Evolutionary conservation across 2,113 vertebrate genomes (phyloP), one percentile per base, ranked within the genome.

Genomic region (Accipiter cooperii): DNA sequence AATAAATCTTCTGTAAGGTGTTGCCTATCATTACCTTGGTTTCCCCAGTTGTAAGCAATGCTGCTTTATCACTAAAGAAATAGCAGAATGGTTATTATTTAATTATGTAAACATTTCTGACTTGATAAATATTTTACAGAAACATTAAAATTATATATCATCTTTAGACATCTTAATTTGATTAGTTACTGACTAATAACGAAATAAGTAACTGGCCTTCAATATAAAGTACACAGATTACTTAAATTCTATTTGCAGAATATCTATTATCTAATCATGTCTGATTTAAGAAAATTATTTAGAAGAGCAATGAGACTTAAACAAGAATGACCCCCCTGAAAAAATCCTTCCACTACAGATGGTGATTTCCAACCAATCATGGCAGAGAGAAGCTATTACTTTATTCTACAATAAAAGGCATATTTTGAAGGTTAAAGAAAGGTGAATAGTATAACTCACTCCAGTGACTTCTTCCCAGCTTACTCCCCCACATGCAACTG

Each of bases 381-480:
- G 40, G 33, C 51, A 89, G 46, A 68, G n/a, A 90, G 46, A 77
- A 90, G 26, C 12, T 80, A 63, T 84, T 86, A 80, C 18, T 95
- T 93, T 83, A 74, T 90, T 86, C 85, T 70, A 42, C n/a, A 84
- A 58, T 65, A 75, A 90, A 90, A 92, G 4, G 11, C 55, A 84
- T 75, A 42, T 44, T 81, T 86, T 54, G 44, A 96, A 94, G 51
- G 34, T 88, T 92, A 89, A 95, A 91, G 58, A 66, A 94, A 80
- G 97, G 33, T 71, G 38, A 84, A 60, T 70, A 5, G 19, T 68
- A 69, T 91, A 88, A 84, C 49, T 91, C 78, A 96, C 13, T 87
- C 36, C 13, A 49, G 38, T 94, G 86, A 91, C 52, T 92, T 93
- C 88, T 94, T 91, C 38, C 18, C 28, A 77, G 18, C 34, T 91